These are phyloP conservation scores for Lasioglossum zephyrum DNA, from an alignment of 2,888 invertebrate genomes.

Conservation along the genomic window DNA sequence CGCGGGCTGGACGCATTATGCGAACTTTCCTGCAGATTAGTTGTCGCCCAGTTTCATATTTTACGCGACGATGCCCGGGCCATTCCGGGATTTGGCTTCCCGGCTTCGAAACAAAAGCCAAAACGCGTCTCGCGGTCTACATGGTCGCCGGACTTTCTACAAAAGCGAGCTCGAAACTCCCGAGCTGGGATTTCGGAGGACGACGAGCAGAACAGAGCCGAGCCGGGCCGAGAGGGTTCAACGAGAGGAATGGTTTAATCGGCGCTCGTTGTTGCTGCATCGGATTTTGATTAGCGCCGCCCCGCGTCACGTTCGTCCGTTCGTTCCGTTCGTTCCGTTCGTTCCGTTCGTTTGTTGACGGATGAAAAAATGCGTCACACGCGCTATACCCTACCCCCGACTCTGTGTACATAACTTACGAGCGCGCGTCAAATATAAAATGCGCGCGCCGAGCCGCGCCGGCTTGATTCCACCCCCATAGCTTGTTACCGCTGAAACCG, in stretches of 20 bases:
- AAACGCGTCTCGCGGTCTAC: conserved; percentile 31
- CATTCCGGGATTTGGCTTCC: not conserved
- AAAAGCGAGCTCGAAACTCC: conserved; percentile 40
- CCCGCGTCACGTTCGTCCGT: conserved; percentile 65
- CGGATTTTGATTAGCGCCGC: conserved; percentile 70
- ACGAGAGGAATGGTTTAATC: conserved; percentile 65
- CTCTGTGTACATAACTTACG: conserved; percentile 46
- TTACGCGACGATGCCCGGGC: conserved; percentile 36
- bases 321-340: conserved; percentile 48
- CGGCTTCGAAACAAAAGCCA: conserved; percentile 22
- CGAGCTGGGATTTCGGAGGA: conserved; percentile 41
- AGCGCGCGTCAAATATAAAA: conserved; percentile 22
- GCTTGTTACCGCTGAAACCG: not conserved
- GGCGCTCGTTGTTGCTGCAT: conserved; percentile 68
- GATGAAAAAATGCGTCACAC: conserved; percentile 61
- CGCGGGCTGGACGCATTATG: conserved; percentile 29
- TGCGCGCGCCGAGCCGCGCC: not conserved
- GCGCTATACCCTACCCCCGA: conserved; percentile 5
- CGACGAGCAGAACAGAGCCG: conserved; percentile 9
- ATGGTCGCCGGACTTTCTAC: conserved; percentile 20
- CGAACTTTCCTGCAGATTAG: conserved; percentile 65
- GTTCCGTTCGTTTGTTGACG: conserved; percentile 63
- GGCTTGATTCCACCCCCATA: not conserved
- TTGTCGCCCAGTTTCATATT: conserved; percentile 62
- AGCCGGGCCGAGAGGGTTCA: conserved; percentile 34